These are phyloP conservation scores for Bibio marci DNA, from an alignment of 2,888 invertebrate genomes.

Conservation along the genomic window DNA sequence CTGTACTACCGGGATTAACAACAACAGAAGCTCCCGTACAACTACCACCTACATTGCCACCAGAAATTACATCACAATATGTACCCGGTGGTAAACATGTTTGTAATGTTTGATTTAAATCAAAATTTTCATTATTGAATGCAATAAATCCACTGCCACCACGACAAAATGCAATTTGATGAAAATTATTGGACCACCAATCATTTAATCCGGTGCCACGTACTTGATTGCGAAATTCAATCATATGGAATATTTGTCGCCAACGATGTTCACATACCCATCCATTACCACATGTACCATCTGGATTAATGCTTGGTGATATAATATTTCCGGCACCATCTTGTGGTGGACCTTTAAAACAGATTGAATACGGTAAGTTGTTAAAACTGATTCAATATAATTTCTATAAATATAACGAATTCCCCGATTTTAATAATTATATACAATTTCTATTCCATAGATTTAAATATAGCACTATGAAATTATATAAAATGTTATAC, in stretches of 20 bases:
- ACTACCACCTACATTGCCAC: constrained; percentile 33
- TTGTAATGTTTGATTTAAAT: constrained; percentile 36
- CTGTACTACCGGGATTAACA: constrained; percentile 41
- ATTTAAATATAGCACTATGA: too few species aligned
- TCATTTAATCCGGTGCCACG: constrained; percentile 35
- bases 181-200: constrained; percentile 71
- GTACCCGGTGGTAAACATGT: constrained; percentile 55
- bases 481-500: too few species aligned
- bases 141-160: constrained; percentile 59
- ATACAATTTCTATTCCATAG: too few species aligned
- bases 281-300: constrained; percentile 47
- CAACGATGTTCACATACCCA: constrained; percentile 79
- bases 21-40: constrained; percentile 49
- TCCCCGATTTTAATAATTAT: too few species aligned
- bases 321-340: constrained; percentile 41
- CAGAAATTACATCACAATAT: constrained; percentile 80
- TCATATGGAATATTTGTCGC: constrained; percentile 67
- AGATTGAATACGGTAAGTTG: too few species aligned
- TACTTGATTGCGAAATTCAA: constrained; percentile 53
- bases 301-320: constrained; percentile 45
- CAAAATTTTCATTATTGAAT: constrained; percentile 47
- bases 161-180: constrained; percentile 73
- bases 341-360: constrained; percentile 47
- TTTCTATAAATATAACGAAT: too few species aligned
- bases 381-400: too few species aligned